Percentiles rank a stretch among this genome's conserved stretches.
These are phyloP conservation scores for Hippoglossus stenolepis DNA, from an alignment of 2,113 vertebrate genomes.

Conservation along the genomic window DNA sequence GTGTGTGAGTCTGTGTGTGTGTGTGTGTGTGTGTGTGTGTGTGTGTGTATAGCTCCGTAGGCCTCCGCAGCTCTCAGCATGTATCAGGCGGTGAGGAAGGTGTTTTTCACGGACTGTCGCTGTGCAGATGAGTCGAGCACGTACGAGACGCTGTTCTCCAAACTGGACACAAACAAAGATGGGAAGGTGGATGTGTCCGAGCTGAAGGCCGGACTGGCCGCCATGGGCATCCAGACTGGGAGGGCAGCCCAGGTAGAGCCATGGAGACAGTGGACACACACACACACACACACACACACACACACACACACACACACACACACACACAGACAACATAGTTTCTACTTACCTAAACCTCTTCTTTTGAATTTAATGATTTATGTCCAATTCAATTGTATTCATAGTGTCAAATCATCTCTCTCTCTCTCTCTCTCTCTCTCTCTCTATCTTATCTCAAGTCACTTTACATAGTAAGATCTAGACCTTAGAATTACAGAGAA, in stretches of 20 bases:
- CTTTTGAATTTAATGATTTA: too few species aligned
- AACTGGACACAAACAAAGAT: conserved; percentile 90
- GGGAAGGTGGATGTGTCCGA: conserved; percentile 91
- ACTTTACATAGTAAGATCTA: too few species aligned
- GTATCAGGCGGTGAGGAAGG: conserved; percentile 65
- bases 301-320: not conserved
- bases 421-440: too few species aligned
- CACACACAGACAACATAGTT: not conserved
- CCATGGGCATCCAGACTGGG: conserved; percentile 86
- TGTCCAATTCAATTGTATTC: too few species aligned
- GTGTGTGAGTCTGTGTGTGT: not conserved
- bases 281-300: not conserved
- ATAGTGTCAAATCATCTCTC: too few species aligned
- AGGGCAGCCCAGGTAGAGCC: conserved; percentile 87
- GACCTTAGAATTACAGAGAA: too few species aligned
- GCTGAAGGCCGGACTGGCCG: conserved; percentile 87
- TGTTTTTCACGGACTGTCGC: conserved; percentile 76
- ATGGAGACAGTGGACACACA: not conserved
- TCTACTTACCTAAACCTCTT: too few species aligned
- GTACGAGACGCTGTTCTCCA: conserved; percentile 89
- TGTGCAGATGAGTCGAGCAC: conserved; percentile 73
- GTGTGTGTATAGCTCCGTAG: not conserved
- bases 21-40: not conserved
- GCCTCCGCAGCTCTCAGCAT: conserved; percentile 45
- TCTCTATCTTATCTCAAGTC: too few species aligned